phyloP scores from a whole-genome alignment of 1,140 invertebrate species.

The Rhopalosiphum padi region DNA sequence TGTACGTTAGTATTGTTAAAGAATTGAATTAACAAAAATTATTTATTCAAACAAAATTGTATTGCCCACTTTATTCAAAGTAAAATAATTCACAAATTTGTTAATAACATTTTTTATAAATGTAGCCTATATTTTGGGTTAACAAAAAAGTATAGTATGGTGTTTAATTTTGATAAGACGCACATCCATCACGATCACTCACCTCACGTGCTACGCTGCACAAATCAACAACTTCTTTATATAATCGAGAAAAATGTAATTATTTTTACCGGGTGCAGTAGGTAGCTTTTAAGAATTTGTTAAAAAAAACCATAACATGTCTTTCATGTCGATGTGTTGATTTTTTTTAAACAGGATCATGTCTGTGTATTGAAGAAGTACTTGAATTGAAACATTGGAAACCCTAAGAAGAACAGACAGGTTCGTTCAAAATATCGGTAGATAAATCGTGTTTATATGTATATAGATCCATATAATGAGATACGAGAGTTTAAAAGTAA shows the following conservation, averaged over 20 bases:
- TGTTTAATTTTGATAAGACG: not conserved
- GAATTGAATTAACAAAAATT: not conserved
- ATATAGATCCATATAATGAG: not conserved
- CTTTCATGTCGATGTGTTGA: too few species aligned
- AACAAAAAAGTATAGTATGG: not conserved
- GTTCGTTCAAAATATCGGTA: not conserved
- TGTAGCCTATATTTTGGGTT: not conserved
- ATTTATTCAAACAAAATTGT: not conserved
- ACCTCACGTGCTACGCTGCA: not conserved
- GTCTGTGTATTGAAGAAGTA: not conserved
- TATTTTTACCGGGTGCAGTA: not conserved
- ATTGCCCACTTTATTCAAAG: not conserved
- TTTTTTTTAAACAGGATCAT: not conserved
- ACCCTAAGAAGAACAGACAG: not conserved
- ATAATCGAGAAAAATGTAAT: not conserved
- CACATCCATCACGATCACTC: not conserved
- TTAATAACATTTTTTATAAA: not conserved
- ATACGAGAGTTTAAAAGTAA: not conserved
- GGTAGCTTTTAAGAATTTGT: not conserved
- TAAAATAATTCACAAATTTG: not conserved
- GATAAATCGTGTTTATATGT: not conserved
- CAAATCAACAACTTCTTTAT: not conserved
- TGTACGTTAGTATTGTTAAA: not conserved
- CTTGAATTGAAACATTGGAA: constrained; percentile 12
- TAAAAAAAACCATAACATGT: constrained; percentile 14